These are phyloP conservation scores for Myioborus miniatus DNA, from an alignment of 2,797 vertebrate genomes.

Conservation along the genomic window DNA sequence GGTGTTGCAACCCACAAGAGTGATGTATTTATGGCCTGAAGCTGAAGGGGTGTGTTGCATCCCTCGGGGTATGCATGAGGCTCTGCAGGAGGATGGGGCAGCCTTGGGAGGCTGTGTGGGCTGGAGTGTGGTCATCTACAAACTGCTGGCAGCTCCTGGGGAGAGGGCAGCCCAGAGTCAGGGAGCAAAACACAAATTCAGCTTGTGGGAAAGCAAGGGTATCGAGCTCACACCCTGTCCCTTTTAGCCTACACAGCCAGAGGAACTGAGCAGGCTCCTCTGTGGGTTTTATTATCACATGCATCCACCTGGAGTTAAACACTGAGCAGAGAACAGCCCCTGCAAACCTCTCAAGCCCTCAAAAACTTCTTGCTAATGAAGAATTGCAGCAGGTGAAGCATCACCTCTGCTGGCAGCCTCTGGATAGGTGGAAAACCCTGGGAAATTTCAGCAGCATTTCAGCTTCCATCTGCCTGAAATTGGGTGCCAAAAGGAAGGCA, in stretches of 20 bases:
- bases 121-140: not conserved
- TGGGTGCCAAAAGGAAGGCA: not conserved
- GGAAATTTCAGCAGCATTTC: not conserved
- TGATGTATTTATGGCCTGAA: not conserved
- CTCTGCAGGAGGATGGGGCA: not conserved
- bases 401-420: not conserved
- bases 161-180: not conserved
- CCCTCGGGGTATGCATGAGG: not conserved
- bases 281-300: not conserved
- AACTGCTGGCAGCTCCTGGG: not conserved
- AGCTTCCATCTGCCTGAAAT: not conserved
- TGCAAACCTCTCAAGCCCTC: not conserved
- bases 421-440: not conserved
- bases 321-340: not conserved
- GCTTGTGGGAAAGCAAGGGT: not conserved
- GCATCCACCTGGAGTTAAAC: not conserved
- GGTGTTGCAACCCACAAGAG: not conserved
- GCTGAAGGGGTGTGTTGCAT: not conserved
- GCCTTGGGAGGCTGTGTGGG: not conserved
- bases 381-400: not conserved
- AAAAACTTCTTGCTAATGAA: not conserved
- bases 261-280: not conserved
- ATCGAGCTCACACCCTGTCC: fast-evolving
- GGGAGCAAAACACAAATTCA: not conserved
- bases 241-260: not conserved